Conservation (phyloP, 1,140 invertebrate species). For the Musca vetustissima region DNA sequence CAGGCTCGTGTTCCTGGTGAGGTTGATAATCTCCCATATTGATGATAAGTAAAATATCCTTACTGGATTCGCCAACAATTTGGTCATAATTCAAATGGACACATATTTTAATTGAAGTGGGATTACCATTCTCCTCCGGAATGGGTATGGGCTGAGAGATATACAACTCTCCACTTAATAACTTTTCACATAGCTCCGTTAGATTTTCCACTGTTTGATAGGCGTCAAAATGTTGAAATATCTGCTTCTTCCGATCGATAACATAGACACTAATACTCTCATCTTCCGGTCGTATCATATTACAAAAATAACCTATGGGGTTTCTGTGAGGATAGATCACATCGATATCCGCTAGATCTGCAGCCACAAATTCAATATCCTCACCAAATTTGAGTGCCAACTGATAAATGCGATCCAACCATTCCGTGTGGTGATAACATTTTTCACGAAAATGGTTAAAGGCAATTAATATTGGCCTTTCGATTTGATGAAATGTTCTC, state of each 20-base stretch:
- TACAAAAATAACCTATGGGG: background rate
- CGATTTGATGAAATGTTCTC: background rate
- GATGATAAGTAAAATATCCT: conserved; percentile 14
- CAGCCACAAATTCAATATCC: background rate
- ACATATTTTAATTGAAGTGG: conserved; percentile 6
- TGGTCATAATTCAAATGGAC: conserved; percentile 18
- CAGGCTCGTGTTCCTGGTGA: background rate
- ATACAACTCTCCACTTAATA: background rate
- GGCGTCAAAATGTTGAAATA: background rate
- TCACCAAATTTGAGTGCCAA: background rate
- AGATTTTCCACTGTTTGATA: background rate
- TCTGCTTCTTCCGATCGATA: background rate
- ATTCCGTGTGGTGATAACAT: background rate
- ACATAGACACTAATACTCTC: background rate
- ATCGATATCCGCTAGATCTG: background rate
- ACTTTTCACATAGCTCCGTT: background rate
- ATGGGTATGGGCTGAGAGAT: background rate
- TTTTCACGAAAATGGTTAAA: conserved; percentile 6
- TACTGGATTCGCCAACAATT: conserved; percentile 6
- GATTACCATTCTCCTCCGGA: background rate
- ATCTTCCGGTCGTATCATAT: background rate
- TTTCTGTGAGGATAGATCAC: background rate
- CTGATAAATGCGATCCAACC: background rate
- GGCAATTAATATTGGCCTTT: background rate
- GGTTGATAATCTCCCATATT: background rate